Percentiles rank a stretch among this genome's conserved stretches.
Conservation (phyloP, 2,113 vertebrate genomes). For the Calypte anna region DNA sequence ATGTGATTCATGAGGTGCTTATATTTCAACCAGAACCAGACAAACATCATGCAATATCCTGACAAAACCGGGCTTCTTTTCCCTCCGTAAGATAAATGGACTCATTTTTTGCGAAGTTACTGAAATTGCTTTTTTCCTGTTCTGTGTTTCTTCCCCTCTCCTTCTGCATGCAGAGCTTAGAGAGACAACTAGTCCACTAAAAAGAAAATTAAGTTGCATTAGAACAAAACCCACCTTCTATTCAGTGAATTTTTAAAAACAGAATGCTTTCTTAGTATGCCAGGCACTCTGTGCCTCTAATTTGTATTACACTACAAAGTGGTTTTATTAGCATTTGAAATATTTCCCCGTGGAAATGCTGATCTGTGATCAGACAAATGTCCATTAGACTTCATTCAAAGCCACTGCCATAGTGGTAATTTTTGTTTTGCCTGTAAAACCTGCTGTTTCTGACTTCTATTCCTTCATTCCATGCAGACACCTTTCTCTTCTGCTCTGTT, state of each 20-base stretch:
- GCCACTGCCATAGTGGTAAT: neutral
- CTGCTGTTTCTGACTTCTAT: neutral
- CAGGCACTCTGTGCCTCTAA: neutral
- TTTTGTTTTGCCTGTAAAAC: neutral
- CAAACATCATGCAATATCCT: neutral
- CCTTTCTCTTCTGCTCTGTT: neutral
- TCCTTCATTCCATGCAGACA: neutral
- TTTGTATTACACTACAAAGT: neutral
- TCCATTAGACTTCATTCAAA: slow-evolving; percentile 9
- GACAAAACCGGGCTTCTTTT: neutral
- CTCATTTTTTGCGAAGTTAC: neutral
- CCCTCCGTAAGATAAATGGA: neutral
- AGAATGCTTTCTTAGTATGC: neutral
- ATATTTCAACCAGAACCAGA: neutral
- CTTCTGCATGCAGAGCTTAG: neutral
- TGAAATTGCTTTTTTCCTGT: neutral
- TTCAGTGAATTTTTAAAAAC: neutral
- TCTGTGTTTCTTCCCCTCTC: neutral
- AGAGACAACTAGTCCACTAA: neutral
- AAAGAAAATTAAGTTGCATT: neutral
- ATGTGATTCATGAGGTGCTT: neutral
- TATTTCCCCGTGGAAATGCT: slow-evolving; percentile 10
- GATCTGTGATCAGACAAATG: slow-evolving; percentile 14
- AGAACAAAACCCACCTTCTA: neutral
- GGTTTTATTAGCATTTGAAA: neutral